These are phyloP conservation scores for Monodelphis domestica DNA, from an alignment of 2,797 vertebrate genomes.

Conservation along the genomic window DNA sequence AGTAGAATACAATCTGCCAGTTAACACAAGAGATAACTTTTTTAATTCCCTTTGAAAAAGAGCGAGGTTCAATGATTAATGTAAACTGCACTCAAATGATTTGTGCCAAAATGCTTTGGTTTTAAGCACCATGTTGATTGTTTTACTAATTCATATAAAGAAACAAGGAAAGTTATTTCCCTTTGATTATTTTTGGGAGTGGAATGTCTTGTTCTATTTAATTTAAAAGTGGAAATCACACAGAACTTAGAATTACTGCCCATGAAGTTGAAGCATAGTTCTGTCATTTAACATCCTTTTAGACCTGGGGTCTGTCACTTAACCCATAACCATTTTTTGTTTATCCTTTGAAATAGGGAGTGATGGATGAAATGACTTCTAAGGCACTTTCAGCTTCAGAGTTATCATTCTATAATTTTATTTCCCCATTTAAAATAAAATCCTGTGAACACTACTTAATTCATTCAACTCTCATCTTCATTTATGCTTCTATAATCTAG, in stretches of 20 bases:
- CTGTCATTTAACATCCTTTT: background rate
- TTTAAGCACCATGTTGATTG: background rate
- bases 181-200: background rate
- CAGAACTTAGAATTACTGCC: background rate
- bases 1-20: constrained; percentile 48
- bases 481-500: no score
- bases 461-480: no score
- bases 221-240: no score
- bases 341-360: background rate
- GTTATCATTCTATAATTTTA: no score
- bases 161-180: background rate
- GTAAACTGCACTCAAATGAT: constrained; percentile 2
- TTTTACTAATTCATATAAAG: background rate
- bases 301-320: background rate
- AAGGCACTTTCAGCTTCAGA: no score
- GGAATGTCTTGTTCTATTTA: background rate
- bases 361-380: background rate
- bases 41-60: constrained; percentile 65
- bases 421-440: no score
- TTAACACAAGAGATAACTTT: constrained; percentile 46
- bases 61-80: constrained; percentile 51
- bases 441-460: no score
- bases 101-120: constrained; percentile 32
- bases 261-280: background rate
- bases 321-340: background rate